Evolutionary conservation across 2,113 vertebrate genomes (phyloP).

Genomic region (Ardeotis arabs): DNA sequence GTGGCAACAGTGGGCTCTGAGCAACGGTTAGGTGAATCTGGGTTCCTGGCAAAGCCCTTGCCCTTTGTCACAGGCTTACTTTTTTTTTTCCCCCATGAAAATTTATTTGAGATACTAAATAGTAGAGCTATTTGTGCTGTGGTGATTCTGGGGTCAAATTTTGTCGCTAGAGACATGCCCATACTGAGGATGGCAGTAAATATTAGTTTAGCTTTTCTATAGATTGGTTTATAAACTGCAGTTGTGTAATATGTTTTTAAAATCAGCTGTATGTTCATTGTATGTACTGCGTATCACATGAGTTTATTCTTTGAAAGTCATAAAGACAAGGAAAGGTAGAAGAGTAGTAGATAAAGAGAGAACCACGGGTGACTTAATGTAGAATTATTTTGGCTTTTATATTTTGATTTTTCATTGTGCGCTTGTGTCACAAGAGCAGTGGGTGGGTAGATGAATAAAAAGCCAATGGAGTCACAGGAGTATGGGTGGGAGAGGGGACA

Average conservation of each 20-base stretch:
- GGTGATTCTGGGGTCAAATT: neutral
- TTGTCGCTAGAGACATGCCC: neutral
- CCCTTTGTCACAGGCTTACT: neutral
- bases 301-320: neutral
- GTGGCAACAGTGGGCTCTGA: neutral
- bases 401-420: neutral
- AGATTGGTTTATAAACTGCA: neutral
- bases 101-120: neutral
- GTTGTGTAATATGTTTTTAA: neutral
- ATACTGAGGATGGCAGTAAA: fast-evolving
- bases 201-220: neutral
- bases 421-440: neutral
- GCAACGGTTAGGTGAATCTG: neutral
- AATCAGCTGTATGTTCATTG: neutral
- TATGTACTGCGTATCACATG: neutral
- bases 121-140: neutral
- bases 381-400: neutral
- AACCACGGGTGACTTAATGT: neutral
- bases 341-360: neutral
- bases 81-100: neutral
- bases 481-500: neutral
- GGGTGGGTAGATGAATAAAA: neutral
- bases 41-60: neutral
- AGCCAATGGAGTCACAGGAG: neutral
- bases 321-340: neutral